Evolutionary conservation across 1,140 invertebrate genomes (phyloP), one percentile per base, ranked within the genome.

Genomic region (Bombus impatiens): DNA sequence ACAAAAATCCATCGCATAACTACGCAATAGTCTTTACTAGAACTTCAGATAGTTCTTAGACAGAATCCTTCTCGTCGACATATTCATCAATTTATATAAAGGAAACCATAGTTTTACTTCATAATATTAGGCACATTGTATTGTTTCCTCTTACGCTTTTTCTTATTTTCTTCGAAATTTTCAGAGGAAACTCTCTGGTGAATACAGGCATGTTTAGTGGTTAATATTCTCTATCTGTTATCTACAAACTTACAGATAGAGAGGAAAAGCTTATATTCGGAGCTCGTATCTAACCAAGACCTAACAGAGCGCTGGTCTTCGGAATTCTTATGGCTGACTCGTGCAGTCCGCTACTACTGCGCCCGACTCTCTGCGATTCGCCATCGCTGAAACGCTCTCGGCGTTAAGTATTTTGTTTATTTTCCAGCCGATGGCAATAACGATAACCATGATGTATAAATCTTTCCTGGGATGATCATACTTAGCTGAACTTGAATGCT

Each of bases 321-420:
- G 74, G 74, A 84, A 84, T 84, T 78, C 82, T 84, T 84, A 84
- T 84, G 82, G 82, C 82, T 84, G 82, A 84, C 82, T 84, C 74
- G 75, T 84, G 75, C 82, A 78, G 74, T 78, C 82, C 62, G 18
- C 59, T 84, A 78, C 82, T 74, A 84, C 74, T 84, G 75, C 35
- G 18, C 0, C 74, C 18, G 28, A 82, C 18, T 22, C 32, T 76
- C 32, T 53, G 40, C 32, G 25, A 62, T 53, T 13, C n/a, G 22
- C 47, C 13, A 12, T 28, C 59, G 25, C 32, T 77, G 57, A 42
- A 76, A 65, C 72, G 18, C 37, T 32, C 9, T 53, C 15, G 37
- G 13, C 68, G 40, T 76, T 70, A 53, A 57, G 44, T 44, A 65
- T 62, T 74, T 74, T 28, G 53, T 62, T 82, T 82, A 74, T 74